Base-by-base conservation (phyloP, 2,797 vertebrate genomes). In the Ammospiza maritima region DNA sequence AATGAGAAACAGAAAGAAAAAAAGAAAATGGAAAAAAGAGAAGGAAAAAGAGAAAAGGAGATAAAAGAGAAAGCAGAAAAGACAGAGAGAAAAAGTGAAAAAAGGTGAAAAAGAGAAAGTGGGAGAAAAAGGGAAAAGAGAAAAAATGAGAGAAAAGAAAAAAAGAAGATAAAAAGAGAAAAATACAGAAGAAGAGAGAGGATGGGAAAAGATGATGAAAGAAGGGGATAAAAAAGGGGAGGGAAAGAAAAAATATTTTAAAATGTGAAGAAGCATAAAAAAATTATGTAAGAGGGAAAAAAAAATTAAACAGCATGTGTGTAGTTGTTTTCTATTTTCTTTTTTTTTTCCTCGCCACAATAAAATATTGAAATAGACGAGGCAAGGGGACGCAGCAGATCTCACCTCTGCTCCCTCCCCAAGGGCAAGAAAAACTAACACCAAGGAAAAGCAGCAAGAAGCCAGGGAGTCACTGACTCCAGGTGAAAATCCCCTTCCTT, bases 371-470 rank as follows among this genome's bases (percentile, higher is more conserved):
- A 77, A 54, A 61, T 23, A 27, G 34, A 38, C 13, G 54, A 58
- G 38, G 40, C 26, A 36, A 45, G 21, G 18, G 13, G 42, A 48
- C 21, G 64, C 42, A 69, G 23, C 6, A 6, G 40, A 86, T 27
- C 40, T 58, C 67, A 67, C 75, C 90, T 94, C 70, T 80, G 44
- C n/a, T 42, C 47, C 16, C 5, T 57, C 34, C 44, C 53, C 16
- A 9, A 16, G 20, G 16, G 20, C 65, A 57, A 48, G 66, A 57
- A 62, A 67, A 83, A 45, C 7, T 13, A 57, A 62, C 0, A 0
- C 45, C 36, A 22, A 71, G 22, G 18, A 45, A 87, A 82, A 61
- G 61, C 4, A 5, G 16, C 22, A 20, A 50, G 44, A 36, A 73
- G 56, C 13, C 54, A 61, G n/a, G 47, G 74, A 77, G 32, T 13